Evolutionary conservation across 2,888 invertebrate species (phyloP).

Genomic region (Drosophila atripex): DNA sequence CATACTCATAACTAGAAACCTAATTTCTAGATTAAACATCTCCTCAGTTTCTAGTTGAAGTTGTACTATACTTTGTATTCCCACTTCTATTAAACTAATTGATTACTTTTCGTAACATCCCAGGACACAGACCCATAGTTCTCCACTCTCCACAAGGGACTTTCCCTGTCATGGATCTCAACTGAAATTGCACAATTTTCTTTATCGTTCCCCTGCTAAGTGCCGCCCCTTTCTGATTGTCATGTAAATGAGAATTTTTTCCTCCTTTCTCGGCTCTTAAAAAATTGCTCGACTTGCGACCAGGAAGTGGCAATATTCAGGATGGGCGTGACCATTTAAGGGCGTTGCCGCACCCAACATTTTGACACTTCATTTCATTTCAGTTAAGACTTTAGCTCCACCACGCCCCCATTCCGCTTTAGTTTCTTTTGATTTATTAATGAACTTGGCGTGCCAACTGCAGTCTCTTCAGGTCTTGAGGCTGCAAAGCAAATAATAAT

Average conservation of each 20-base stretch:
- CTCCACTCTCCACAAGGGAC: slow-evolving; percentile 53
- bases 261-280: slow-evolving; percentile 50
- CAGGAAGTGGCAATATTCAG: slow-evolving; percentile 26
- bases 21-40: too few species aligned
- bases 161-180: slow-evolving; percentile 9
- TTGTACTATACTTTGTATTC: too few species aligned
- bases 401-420: slow-evolving; percentile 8
- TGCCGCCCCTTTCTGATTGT: slow-evolving; percentile 55
- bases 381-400: slow-evolving; percentile 40
- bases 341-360: slow-evolving; percentile 47
- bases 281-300: slow-evolving; percentile 64
- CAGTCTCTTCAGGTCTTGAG: slow-evolving; percentile 5
- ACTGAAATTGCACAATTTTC: slow-evolving; percentile 5
- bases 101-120: slow-evolving; percentile 33
- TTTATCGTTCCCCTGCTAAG: slow-evolving; percentile 8
- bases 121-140: slow-evolving; percentile 26
- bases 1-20: too few species aligned
- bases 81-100: not conserved
- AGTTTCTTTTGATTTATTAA: slow-evolving; percentile 36
- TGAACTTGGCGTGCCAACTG: slow-evolving; percentile 30
- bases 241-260: slow-evolving; percentile 70
- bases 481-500: slow-evolving; percentile 9
- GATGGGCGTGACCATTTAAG: slow-evolving; percentile 16
- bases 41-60: too few species aligned
- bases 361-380: slow-evolving; percentile 71